These are phyloP conservation scores for Camponotus vicinus DNA, from an alignment of 1,140 invertebrate genomes.

Conservation along the genomic window DNA sequence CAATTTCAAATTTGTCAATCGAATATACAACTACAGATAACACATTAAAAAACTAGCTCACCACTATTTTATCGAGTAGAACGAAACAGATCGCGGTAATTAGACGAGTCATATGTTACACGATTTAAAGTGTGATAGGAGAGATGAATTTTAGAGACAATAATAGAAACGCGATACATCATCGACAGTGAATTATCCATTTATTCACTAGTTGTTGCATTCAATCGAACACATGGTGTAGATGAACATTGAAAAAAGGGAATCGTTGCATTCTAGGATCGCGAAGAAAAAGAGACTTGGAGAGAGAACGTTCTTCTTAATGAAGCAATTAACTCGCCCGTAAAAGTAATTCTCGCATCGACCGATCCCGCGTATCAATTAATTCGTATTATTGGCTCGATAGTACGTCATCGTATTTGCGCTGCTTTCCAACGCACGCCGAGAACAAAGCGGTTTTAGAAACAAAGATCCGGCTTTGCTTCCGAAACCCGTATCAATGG, in stretches of 20 bases:
- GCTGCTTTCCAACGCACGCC: background rate
- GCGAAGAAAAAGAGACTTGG: background rate
- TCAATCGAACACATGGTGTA: background rate
- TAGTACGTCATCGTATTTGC: background rate
- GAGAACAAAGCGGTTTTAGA: constrained; percentile 27
- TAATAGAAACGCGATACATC: constrained; percentile 16
- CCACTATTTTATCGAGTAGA: background rate
- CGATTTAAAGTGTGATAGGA: background rate
- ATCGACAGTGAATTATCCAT: constrained; percentile 23
- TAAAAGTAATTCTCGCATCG: constrained; percentile 24
- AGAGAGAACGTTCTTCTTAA: constrained; percentile 3
- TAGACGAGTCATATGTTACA: background rate
- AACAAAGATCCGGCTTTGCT: constrained; percentile 29
- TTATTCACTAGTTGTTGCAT: background rate
- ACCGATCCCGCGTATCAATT: constrained; percentile 36
- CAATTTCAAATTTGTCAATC: too few species aligned
- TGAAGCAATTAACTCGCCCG: constrained; percentile 47
- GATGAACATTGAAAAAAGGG: constrained; percentile 6
- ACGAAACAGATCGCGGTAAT: background rate
- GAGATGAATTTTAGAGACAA: background rate
- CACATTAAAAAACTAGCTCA: background rate
- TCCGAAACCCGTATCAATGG: background rate
- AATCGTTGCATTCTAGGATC: background rate
- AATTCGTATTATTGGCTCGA: constrained; percentile 48
- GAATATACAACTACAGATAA: background rate